Conservation (phyloP, 2,113 vertebrate genomes). For the Coptodon bakossiorum region DNA sequence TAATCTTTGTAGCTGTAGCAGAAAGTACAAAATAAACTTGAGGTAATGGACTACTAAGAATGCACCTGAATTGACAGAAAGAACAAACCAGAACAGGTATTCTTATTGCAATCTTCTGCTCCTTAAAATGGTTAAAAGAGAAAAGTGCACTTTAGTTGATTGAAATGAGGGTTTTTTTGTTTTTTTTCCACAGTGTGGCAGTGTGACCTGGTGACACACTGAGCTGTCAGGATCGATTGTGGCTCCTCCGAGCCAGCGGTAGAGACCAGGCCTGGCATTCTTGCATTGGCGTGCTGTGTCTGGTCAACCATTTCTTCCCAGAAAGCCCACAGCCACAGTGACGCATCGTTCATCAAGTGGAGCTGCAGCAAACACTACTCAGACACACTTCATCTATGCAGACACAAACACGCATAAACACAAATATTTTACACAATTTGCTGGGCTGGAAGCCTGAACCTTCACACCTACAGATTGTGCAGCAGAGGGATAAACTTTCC, state of each 20-base stretch:
- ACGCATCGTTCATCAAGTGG: background rate
- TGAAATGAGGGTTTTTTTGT: background rate
- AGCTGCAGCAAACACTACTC: background rate
- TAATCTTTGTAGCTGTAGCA: background rate
- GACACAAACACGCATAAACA: background rate
- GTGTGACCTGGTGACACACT: slow-evolving; percentile 47
- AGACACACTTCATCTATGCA: background rate
- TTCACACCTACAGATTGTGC: background rate
- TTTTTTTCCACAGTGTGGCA: background rate
- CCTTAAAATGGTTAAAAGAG: background rate
- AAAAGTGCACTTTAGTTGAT: background rate
- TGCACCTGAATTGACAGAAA: background rate
- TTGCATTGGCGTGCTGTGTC: slow-evolving; percentile 11
- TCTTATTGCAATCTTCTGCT: background rate
- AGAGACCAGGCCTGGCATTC: slow-evolving; percentile 14
- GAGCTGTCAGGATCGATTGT: slow-evolving; percentile 49
- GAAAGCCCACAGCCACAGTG: background rate
- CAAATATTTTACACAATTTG: background rate
- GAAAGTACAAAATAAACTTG: background rate
- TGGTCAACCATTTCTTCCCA: background rate
- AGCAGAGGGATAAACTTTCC: background rate
- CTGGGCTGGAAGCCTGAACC: background rate
- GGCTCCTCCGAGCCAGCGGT: slow-evolving; percentile 20
- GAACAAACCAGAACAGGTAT: background rate
- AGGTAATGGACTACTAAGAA: background rate